These are phyloP conservation scores for Drosophila pachea DNA, from an alignment of 1,140 invertebrate genomes.

Conservation along the genomic window DNA sequence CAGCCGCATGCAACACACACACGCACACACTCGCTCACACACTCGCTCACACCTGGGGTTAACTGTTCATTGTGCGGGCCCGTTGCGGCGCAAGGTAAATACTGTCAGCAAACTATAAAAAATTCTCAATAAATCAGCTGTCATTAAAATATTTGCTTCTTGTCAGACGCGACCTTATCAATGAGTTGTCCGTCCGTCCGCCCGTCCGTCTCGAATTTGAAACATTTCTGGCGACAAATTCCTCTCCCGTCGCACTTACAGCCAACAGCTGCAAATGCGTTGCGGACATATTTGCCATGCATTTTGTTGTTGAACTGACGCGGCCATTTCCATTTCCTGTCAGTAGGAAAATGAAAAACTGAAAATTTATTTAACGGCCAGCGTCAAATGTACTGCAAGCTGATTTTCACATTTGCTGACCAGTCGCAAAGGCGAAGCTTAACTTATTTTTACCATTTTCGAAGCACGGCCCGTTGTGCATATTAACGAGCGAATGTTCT, in stretches of 20 bases:
- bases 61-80: constrained; percentile 52
- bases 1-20: constrained; percentile 20
- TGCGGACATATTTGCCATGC: constrained; percentile 48
- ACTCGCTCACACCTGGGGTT: constrained; percentile 42
- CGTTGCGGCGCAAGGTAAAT: constrained; percentile 44
- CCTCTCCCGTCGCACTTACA: constrained; percentile 2
- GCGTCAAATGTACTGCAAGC: constrained; percentile 56
- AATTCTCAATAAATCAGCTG: constrained; percentile 53
- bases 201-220: constrained; percentile 38
- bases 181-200: constrained; percentile 24
- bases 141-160: constrained; percentile 16
- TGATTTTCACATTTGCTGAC: constrained; percentile 57
- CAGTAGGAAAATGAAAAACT: constrained; percentile 10
- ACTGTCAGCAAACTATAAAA: constrained; percentile 21
- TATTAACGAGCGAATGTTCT: constrained; percentile 42
- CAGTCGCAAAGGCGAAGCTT: constrained; percentile 33
- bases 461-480: constrained; percentile 52
- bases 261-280: constrained; percentile 12
- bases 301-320: constrained; percentile 35
- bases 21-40: constrained; percentile 33
- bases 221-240: constrained; percentile 32
- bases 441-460: constrained; percentile 59
- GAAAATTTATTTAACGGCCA: constrained; percentile 56
- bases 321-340: constrained; percentile 66
- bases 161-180: constrained; percentile 19